phyloP scores from a whole-genome alignment of 2,113 vertebrate species.

The Microcebus murinus region DNA sequence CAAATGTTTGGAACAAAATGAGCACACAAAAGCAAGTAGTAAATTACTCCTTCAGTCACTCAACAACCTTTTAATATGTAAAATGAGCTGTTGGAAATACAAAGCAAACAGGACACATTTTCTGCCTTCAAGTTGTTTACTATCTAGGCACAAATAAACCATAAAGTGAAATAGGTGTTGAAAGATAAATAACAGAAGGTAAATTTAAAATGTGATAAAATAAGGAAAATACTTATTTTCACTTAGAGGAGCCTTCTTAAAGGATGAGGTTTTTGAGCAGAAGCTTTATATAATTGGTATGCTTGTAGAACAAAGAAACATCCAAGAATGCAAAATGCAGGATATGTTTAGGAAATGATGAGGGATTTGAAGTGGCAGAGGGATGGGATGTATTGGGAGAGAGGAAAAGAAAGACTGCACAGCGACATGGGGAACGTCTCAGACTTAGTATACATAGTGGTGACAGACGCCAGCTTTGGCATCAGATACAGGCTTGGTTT shows the following conservation, averaged over 20 bases:
- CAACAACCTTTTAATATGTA: not conserved
- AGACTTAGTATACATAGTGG: accelerated
- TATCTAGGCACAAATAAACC: not conserved
- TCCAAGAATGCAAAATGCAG: not conserved
- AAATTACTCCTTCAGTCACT: not conserved
- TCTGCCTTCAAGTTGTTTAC: not conserved
- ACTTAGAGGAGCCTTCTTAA: not conserved
- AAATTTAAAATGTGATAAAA: not conserved
- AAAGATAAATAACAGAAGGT: not conserved
- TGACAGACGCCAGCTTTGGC: not conserved
- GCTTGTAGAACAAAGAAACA: not conserved
- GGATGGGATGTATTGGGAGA: too few relatives aligned
- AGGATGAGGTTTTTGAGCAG: not conserved
- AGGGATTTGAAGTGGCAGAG: too few relatives aligned
- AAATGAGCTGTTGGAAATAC: not conserved
- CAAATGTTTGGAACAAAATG: not conserved
- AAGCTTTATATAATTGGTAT: not conserved
- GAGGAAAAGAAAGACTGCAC: not conserved
- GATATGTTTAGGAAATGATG: not conserved
- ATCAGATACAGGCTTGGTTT: not conserved
- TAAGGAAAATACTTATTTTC: not conserved
- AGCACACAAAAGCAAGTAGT: not conserved
- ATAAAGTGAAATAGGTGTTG: not conserved
- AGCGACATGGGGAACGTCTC: accelerated
- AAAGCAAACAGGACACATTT: not conserved